phyloP scores from a whole-genome alignment of 92 coral and sea anemone species.

The Isaurus tuberculatus region DNA sequence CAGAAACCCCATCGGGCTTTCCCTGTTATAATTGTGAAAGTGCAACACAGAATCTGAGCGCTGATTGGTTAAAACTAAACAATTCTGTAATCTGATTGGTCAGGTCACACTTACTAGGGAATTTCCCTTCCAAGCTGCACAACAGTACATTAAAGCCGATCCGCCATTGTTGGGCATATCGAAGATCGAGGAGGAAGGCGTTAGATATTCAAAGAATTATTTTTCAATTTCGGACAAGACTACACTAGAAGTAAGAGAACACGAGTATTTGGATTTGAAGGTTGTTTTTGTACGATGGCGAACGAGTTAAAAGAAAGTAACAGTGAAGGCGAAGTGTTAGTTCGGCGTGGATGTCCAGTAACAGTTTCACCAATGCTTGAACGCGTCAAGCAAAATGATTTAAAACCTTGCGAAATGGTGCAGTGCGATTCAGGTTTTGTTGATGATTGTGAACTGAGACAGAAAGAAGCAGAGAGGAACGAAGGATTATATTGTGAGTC shows the following conservation, averaged over 20 bases:
- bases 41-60: not conserved
- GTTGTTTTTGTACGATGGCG: slow-evolving; percentile 1
- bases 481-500: not conserved
- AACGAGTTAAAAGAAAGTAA: not conserved
- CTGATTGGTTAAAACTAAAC: slow-evolving; percentile 68
- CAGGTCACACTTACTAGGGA: slow-evolving; percentile 66
- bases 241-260: not conserved
- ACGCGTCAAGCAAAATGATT: slow-evolving; percentile 16
- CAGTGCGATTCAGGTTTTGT: slow-evolving; percentile 86
- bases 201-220: not conserved
- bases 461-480: slow-evolving; percentile 48
- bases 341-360: slow-evolving; percentile 27
- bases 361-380: not conserved
- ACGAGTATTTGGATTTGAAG: not conserved
- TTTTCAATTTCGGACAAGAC: not conserved
- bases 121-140: slow-evolving; percentile 56
- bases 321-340: not conserved
- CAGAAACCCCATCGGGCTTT: slow-evolving; percentile 58
- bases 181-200: not conserved
- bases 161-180: slow-evolving; percentile 72
- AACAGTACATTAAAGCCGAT: slow-evolving; percentile 44
- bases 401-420: not conserved
- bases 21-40: slow-evolving; percentile 16
- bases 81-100: slow-evolving; percentile 4
- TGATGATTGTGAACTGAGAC: slow-evolving; percentile 63